Conservation (phyloP, 1,140 invertebrate genomes). For the Drosophila repleta region DNA sequence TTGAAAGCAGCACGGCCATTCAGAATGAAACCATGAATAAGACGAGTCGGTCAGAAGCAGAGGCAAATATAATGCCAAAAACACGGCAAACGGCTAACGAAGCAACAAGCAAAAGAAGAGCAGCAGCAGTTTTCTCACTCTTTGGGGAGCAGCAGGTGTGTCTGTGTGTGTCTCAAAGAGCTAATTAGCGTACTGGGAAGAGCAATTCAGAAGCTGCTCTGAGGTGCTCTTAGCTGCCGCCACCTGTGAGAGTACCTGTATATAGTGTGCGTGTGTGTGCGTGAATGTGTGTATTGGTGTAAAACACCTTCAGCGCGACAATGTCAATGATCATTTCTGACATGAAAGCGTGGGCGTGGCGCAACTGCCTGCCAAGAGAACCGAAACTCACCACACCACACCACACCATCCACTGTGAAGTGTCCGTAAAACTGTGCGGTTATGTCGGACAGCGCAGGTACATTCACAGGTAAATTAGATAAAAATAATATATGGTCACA, state of each 20-base stretch:
- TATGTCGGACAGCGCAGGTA: background rate
- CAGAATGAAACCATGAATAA: conserved; percentile 59
- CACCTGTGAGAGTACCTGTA: conserved; percentile 43
- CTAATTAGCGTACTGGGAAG: conserved; percentile 50
- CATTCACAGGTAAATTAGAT: conserved; percentile 29
- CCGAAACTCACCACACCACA: conserved; percentile 55
- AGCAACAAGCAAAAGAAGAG: conserved; percentile 37
- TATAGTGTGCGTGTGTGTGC: conserved; percentile 13
- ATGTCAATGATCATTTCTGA: conserved; percentile 82
- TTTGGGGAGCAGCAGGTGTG: conserved; percentile 56
- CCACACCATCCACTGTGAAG: conserved; percentile 6
- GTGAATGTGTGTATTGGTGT: conserved; percentile 34
- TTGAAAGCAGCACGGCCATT: conserved; percentile 69
- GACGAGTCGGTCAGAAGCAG: conserved; percentile 22
- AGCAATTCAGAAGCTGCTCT: conserved; percentile 30
- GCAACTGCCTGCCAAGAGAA: conserved; percentile 57
- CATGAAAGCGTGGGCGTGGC: conserved; percentile 63
- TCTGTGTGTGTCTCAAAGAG: conserved; percentile 31
- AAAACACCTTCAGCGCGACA: conserved; percentile 78
- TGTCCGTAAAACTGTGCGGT: conserved; percentile 54
- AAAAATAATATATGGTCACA: conserved; percentile 13
- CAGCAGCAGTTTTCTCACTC: conserved; percentile 42
- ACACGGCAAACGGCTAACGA: conserved; percentile 34
- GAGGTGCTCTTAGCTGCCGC: conserved; percentile 35
- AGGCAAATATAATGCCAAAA: conserved; percentile 29